A percentile compares a stretch with the other conserved stretches of the same genome.
These are phyloP conservation scores for Poeciliopsis paucimaculata DNA, from an alignment of 2,797 vertebrate species.

Conservation along the genomic window DNA sequence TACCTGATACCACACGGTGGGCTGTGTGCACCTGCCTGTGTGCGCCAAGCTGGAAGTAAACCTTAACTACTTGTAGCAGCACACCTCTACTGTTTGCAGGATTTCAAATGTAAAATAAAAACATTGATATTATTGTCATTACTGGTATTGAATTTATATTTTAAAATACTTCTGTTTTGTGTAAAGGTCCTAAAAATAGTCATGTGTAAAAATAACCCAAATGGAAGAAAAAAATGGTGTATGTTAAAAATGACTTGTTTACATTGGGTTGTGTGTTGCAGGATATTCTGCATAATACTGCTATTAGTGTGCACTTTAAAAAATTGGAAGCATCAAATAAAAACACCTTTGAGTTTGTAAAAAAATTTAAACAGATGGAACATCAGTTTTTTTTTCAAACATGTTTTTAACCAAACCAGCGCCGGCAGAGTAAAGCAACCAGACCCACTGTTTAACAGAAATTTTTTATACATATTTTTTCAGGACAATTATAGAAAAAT, in stretches of 20 bases:
- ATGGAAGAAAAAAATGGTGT: not conserved
- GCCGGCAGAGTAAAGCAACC: not conserved
- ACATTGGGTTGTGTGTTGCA: not conserved
- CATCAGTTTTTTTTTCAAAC: not conserved
- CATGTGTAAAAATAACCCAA: not conserved
- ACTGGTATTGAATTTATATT: not conserved
- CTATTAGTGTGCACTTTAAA: not conserved
- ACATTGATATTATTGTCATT: not conserved
- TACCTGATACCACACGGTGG: slow-evolving; percentile 79
- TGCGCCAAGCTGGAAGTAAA: slow-evolving; percentile 71
- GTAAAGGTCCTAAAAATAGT: not conserved
- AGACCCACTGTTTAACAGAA: not conserved
- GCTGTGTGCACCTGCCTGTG: slow-evolving; percentile 74
- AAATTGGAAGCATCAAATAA: not conserved
- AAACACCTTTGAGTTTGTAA: not conserved
- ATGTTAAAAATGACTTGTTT: not conserved
- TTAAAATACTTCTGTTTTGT: not conserved
- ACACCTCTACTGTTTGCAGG: slow-evolving; percentile 32
- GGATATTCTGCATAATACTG: not conserved
- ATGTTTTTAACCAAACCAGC: not conserved
- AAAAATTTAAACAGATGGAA: not conserved
- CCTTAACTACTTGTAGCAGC: slow-evolving; percentile 60
- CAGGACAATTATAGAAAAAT: not conserved
- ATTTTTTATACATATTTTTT: not conserved
- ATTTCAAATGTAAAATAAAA: slow-evolving; percentile 12